A percentile compares a stretch with the other conserved stretches of the same genome.
Conservation (phyloP, 2,888 invertebrate species). For the Idaea straminata region DNA sequence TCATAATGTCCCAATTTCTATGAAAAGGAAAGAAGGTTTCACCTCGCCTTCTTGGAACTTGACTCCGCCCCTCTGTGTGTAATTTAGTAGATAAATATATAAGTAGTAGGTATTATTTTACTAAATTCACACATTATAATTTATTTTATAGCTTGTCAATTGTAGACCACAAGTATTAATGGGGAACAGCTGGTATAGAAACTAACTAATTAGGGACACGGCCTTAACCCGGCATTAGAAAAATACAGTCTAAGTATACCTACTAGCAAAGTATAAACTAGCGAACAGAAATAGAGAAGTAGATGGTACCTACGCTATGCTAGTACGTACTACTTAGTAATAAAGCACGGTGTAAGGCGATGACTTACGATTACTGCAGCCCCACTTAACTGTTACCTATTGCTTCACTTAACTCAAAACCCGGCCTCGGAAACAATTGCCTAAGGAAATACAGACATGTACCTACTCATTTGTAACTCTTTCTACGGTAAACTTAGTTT, state of each 20-base stretch:
- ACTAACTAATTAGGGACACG: neutral
- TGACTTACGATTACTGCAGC: constrained; percentile 63
- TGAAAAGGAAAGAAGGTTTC: neutral
- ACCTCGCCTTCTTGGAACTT: too few relatives aligned
- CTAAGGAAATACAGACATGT: constrained; percentile 33
- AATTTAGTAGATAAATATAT: too few relatives aligned
- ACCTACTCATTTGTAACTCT: constrained; percentile 18
- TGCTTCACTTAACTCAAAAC: constrained; percentile 67
- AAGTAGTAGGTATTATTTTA: too few relatives aligned
- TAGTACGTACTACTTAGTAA: constrained; percentile 40
- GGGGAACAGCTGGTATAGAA: constrained; percentile 2
- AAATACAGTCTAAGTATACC: neutral
- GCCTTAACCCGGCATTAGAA: neutral
- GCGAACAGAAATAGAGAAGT: neutral
- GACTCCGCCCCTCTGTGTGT: too few relatives aligned
- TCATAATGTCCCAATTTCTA: too few relatives aligned
- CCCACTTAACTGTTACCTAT: constrained; percentile 67
- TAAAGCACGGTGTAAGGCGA: constrained; percentile 42
- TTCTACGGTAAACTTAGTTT: neutral
- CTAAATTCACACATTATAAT: too few relatives aligned
- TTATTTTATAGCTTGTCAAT: constrained; percentile 8
- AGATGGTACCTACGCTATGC: constrained; percentile 26
- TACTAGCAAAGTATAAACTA: neutral
- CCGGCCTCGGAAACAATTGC: constrained; percentile 55
- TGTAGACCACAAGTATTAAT: neutral